Conservation (phyloP, 2,888 invertebrate species). For the Chrysolina haemoptera region DNA sequence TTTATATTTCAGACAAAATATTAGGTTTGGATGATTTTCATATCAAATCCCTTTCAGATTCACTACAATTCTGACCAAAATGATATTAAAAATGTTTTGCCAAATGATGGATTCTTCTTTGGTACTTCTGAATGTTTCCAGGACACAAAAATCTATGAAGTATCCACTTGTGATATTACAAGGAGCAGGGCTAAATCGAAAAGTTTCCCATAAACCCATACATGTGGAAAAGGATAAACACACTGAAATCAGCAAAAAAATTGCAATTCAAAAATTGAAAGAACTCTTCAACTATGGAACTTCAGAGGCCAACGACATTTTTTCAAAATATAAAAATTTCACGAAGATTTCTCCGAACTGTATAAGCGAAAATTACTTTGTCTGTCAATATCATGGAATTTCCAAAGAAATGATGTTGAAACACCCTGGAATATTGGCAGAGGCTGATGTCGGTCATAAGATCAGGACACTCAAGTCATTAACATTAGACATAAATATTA, state of each 20-base stretch:
- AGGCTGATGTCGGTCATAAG: slow-evolving; percentile 54
- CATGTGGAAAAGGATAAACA: slow-evolving; percentile 2
- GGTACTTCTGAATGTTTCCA: neutral
- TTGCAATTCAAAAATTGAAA: slow-evolving; percentile 46
- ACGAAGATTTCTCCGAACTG: slow-evolving; percentile 39
- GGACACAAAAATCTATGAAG: neutral
- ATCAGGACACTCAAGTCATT: slow-evolving; percentile 56
- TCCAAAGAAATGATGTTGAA: slow-evolving; percentile 52
- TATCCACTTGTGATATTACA: neutral
- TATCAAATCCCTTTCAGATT: no score
- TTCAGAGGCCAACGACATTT: slow-evolving; percentile 53
- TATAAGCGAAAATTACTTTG: slow-evolving; percentile 56
- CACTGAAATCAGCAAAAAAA: slow-evolving; percentile 37
- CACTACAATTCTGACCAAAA: neutral
- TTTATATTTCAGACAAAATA: no score
- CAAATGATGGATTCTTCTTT: neutral
- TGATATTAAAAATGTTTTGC: neutral
- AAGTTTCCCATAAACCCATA: neutral
- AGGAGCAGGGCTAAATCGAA: neutral
- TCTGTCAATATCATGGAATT: slow-evolving; percentile 55
- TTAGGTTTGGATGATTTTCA: no score
- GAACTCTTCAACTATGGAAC: slow-evolving; percentile 46
- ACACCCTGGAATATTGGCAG: slow-evolving; percentile 60
- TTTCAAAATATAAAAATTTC: slow-evolving; percentile 52
- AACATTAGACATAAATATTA: slow-evolving; percentile 57